Evolutionary conservation across 2,888 invertebrate genomes (phyloP).

Genomic region (Netelia virgata): DNA sequence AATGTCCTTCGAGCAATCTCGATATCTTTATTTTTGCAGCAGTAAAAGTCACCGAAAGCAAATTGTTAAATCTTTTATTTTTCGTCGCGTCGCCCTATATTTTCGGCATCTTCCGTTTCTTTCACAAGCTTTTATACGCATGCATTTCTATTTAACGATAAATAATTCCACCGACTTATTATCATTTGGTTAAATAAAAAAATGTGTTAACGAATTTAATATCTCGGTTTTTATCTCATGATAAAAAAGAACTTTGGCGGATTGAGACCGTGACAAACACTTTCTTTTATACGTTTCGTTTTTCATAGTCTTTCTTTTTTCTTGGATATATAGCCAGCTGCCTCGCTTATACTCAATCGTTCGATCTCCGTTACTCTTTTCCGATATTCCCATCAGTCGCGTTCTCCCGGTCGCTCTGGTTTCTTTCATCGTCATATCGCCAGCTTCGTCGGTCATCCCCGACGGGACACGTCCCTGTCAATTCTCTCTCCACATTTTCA

Average conservation of each 20-base stretch:
- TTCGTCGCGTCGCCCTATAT: too few species aligned
- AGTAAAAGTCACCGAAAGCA: too few species aligned
- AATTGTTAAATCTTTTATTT: too few species aligned
- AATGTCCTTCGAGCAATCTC: constrained; percentile 68
- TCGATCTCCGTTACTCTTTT: constrained; percentile 42
- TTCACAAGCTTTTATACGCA: too few species aligned
- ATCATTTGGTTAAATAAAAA: too few species aligned
- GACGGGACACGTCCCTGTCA: constrained; percentile 68
- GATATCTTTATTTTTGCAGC: constrained; percentile 68
- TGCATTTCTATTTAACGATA: too few species aligned
- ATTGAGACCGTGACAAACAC: not conserved
- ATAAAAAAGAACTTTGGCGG: too few species aligned
- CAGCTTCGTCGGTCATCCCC: constrained; percentile 64
- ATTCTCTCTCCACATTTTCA: constrained; percentile 69
- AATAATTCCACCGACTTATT: too few species aligned
- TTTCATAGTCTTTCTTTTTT: not conserved
- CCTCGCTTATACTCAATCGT: constrained; percentile 32
- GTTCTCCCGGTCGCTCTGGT: constrained; percentile 52
- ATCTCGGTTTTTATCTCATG: too few species aligned
- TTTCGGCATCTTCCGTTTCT: too few species aligned
- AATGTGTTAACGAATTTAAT: too few species aligned
- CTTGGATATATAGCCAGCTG: not conserved
- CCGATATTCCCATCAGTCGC: constrained; percentile 44
- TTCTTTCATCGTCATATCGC: constrained; percentile 60
- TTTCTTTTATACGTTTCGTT: not conserved